Evolutionary conservation across 2,888 invertebrate genomes (phyloP), one percentile per base, ranked within the genome.

Genomic region (Nemotelus pantherinus): DNA sequence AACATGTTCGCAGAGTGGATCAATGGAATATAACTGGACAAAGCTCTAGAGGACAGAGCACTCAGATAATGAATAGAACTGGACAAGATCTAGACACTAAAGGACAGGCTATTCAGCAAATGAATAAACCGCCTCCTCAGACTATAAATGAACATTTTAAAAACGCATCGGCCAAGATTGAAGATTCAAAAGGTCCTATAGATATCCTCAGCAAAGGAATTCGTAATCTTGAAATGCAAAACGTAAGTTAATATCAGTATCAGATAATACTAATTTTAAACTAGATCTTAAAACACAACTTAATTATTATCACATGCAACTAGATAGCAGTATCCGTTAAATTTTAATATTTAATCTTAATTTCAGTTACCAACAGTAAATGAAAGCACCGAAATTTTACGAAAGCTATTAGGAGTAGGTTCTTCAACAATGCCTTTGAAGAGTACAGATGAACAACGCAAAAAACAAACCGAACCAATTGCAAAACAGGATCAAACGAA

Each of bases 381-480:
- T 3, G 43, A 60, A 39, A 74, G 60, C 48, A 74, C 74, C 3
- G 74, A 74, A 57, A 41, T 44, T 7, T 60, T 74, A 10, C 74
- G 74, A 41, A 74, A 48, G 41, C 43, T 74, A 2, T 25, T 74
- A 39, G 74, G 74, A 5, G 2, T 74, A 41, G 10, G 4, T 7
- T 25, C 47, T 43, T n/a, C 53, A 63, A 43, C 4, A 39, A 25
- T 4, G 3, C 5, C 39, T 43, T 41, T 43, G 5, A 63, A 43
- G 5, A 63, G 1, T 4, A n/a, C 63, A 5, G 9, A 6, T 41
- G 41, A 43, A 63, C 3, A 65, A 3, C 47, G 5, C n/a, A 5
- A 5, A 6, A 60, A 25, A 25, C n/a, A 9, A 5, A 41, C 47
- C 5, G 65, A 9, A n/a, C 3, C 25, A 45, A 5, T 3, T 47